phyloP scores from a whole-genome alignment of 2,888 invertebrate species.

The Ellobium chinense region DNA sequence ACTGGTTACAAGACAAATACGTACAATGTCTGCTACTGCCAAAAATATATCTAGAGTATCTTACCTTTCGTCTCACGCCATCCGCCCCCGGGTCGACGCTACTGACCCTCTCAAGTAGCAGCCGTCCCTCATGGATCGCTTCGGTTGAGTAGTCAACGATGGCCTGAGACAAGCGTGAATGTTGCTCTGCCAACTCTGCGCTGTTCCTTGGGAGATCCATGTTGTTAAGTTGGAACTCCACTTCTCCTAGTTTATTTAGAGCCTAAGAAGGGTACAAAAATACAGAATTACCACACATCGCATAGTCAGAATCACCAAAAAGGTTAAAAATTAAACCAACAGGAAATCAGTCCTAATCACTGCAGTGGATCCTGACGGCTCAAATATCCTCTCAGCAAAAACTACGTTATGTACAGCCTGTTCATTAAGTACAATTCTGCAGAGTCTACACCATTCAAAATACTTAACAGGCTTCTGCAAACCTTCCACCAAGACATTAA shows the following conservation, averaged over 20 bases:
- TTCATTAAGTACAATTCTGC: no score
- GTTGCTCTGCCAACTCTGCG: conserved; percentile 85
- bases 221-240: conserved; percentile 86
- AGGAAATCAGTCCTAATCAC: no score
- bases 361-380: no score
- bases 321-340: background rate
- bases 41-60: conserved; percentile 10
- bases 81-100: conserved; percentile 84
- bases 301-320: background rate
- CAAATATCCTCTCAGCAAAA: no score
- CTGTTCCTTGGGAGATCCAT: conserved; percentile 84
- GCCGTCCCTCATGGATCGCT: conserved; percentile 86
- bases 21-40: background rate
- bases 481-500: no score
- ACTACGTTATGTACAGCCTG: no score
- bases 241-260: conserved; percentile 85
- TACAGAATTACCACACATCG: background rate
- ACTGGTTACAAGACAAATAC: no score
- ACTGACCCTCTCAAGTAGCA: conserved; percentile 85
- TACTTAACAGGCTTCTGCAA: no score
- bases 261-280: conserved; percentile 81
- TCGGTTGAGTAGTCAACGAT: conserved; percentile 85
- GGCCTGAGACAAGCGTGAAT: conserved; percentile 84
- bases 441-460: background rate
- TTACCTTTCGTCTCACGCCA: conserved; percentile 79